Conservation (phyloP, 2,888 invertebrate species). For the Xylophagus ater region DNA sequence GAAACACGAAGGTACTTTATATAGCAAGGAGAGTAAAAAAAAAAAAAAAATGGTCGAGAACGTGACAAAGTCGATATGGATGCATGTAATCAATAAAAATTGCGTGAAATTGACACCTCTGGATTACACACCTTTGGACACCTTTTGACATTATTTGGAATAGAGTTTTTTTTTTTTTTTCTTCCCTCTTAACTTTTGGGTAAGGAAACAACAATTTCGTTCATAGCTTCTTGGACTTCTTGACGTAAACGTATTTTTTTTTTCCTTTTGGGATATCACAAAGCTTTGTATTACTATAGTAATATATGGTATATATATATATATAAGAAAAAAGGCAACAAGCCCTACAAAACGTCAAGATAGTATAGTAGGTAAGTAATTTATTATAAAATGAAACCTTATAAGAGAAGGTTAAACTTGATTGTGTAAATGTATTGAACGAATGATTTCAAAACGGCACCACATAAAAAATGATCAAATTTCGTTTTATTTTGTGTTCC, state of each 20-base stretch:
- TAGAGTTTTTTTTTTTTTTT: conserved; percentile 4
- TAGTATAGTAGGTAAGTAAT: too few species aligned
- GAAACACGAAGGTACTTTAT: conserved; percentile 12
- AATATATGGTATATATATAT: too few species aligned
- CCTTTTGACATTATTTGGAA: conserved; percentile 2
- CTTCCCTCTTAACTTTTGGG: conserved; percentile 1
- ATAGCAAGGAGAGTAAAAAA: conserved; percentile 2
- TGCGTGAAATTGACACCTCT: conserved; percentile 17
- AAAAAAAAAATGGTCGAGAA: background rate
- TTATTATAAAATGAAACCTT: conserved; percentile 9
- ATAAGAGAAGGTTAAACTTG: too few species aligned
- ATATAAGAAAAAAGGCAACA: too few species aligned
- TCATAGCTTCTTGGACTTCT: background rate
- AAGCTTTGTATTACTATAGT: too few species aligned
- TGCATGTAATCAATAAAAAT: conserved; percentile 16
- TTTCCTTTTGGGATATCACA: too few species aligned
- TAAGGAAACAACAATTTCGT: conserved; percentile 8
- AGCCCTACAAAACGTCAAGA: conserved; percentile 8
- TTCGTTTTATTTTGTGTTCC: too few species aligned
- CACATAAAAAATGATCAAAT: too few species aligned
- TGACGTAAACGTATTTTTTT: too few species aligned
- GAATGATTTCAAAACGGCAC: too few species aligned
- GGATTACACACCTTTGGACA: conserved; percentile 7
- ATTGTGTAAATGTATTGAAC: too few species aligned
- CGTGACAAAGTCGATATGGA: background rate